phyloP scores from a whole-genome alignment of 2,113 vertebrate genomes.

The Rhabdomys dilectus region DNA sequence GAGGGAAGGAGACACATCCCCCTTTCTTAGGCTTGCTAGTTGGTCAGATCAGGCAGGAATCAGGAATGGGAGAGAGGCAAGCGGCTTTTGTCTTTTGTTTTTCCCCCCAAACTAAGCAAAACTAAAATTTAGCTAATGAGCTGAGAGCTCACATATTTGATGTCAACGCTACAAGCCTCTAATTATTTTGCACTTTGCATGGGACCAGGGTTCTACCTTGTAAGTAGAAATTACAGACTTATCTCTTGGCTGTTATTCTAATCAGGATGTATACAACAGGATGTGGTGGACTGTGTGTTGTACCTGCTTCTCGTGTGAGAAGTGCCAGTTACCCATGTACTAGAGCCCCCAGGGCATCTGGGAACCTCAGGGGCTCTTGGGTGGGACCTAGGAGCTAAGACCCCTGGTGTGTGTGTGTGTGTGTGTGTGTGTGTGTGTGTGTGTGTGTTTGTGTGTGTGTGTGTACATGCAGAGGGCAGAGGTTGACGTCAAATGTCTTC shows the following conservation, averaged over 20 bases:
- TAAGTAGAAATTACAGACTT: constrained; percentile 21
- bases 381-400: too few relatives aligned
- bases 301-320: background rate
- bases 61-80: background rate
- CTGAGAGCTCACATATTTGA: background rate
- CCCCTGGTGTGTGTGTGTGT: background rate
- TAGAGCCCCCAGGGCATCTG: fast-evolving
- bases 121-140: background rate
- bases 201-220: background rate
- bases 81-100: background rate
- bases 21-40: background rate
- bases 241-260: background rate
- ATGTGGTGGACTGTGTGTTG: too few relatives aligned
- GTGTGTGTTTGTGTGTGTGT: background rate
- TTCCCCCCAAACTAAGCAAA: background rate
- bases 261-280: background rate
- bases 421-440: background rate
- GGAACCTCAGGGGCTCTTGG: background rate
- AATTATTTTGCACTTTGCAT: background rate
- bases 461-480: background rate
- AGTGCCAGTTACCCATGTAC: background rate
- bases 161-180: background rate
- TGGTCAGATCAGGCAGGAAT: background rate
- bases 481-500: background rate
- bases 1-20: background rate